Base-by-base conservation (phyloP, 2,113 vertebrate species). In the Amblyornis subalaris region DNA sequence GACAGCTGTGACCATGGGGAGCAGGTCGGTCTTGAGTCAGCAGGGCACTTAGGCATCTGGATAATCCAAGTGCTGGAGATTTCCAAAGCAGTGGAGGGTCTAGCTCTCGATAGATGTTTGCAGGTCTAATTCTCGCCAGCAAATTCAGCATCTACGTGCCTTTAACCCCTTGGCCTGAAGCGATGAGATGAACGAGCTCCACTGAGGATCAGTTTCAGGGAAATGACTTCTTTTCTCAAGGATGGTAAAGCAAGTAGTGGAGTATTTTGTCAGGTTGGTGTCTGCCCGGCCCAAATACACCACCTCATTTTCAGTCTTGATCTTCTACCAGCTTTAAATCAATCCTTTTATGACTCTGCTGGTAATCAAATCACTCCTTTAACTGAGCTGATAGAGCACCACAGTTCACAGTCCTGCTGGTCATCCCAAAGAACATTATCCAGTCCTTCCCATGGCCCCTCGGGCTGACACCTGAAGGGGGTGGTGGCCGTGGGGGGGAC, bases 271-370 rank as follows among this genome's bases (percentile, higher is more conserved):
- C 69, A 75, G 62, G 35, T 11, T 1, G 3, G 21, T 50, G 66
- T 44, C 35, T 65, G 62, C 57, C 22, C 81, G 70, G 31, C 31
- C 44, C 62, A 85, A 89, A 89, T 19, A 60, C 4, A 33, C 36
- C 1, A 1, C 19, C 38, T 80, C 22, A 7, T 70, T 72, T 82
- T 88, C 77, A 95, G 71, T 61, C 51, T n/a, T 88, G 33, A 72
- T 82, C 66, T 87, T 92, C 48, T 62, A 79, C 23, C 33, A 79
- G 60, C 67, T 88, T 67, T 64, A 80, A 64, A 89, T 55, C 44
- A 85, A 76, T 77, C 36, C n/a, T 75, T 83, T 78, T 19, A 42
- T 22, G 16, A 54, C 28, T 85, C n/a, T 62, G 48, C 40, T 80
- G 75, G 55, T 26, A 80, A 88, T 70, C 35, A 91, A 38, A 66